Conservation (phyloP, 2,797 vertebrate species). For the Bradypodion ventrale region DNA sequence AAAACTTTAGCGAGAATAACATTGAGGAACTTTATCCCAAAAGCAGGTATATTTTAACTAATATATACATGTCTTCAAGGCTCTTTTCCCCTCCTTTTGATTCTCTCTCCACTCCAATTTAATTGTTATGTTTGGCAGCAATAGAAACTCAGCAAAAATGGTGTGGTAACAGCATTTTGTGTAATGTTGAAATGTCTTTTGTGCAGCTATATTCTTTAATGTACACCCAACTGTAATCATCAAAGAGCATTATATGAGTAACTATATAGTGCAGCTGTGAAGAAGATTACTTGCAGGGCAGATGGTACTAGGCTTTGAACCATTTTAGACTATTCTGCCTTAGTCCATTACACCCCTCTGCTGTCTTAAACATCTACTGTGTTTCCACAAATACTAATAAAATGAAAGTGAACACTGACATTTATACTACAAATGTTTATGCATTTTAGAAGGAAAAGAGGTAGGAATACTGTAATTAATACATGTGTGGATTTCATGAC, state of each 20-base stretch:
- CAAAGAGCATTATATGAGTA: not conserved
- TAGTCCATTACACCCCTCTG: not conserved
- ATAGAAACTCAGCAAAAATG: not conserved
- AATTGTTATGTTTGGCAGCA: not conserved
- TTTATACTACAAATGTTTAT: too few species aligned
- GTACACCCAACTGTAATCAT: not conserved
- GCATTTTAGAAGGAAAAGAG: too few species aligned
- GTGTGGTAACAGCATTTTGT: not conserved
- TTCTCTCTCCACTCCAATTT: not conserved
- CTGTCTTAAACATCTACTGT: not conserved
- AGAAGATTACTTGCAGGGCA: not conserved
- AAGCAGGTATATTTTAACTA: not conserved
- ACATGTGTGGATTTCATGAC: not conserved
- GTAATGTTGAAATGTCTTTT: not conserved
- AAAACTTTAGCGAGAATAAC: not conserved
- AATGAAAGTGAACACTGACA: too few species aligned
- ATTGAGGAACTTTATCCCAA: not conserved
- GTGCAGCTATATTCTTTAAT: not conserved
- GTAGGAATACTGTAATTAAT: not conserved
- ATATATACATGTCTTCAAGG: not conserved
- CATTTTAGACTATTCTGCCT: too few species aligned
- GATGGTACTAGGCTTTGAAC: not conserved
- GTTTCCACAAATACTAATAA: not conserved
- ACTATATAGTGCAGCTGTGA: not conserved
- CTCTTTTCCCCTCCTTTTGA: not conserved